Conservation (phyloP, 1,140 invertebrate genomes). For the Drosophila carrolli region DNA sequence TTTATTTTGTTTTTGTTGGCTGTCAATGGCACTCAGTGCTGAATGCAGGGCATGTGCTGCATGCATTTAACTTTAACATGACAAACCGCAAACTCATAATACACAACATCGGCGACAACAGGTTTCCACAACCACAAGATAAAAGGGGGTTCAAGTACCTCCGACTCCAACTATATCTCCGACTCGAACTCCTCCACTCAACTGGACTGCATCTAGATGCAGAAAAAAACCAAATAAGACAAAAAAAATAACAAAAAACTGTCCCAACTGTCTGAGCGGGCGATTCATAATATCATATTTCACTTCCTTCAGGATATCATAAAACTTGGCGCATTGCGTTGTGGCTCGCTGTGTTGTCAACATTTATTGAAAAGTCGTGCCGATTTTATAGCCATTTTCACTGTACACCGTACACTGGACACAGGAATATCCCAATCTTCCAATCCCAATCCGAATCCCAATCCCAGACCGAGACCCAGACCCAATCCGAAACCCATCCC, state of each 20-base stretch:
- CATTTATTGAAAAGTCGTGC: conserved; percentile 84
- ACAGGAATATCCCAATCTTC: conserved; percentile 38
- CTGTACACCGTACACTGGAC: conserved; percentile 45
- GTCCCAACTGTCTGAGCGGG: conserved; percentile 76
- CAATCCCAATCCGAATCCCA: conserved; percentile 3
- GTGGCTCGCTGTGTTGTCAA: conserved; percentile 79
- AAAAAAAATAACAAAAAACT: conserved; percentile 57
- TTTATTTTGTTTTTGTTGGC: conserved; percentile 48
- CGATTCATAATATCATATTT: conserved; percentile 84
- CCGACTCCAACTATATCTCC: conserved; percentile 28
- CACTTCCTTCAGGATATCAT: conserved; percentile 84
- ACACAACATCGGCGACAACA: conserved; percentile 76
- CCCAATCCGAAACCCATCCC: conserved; percentile 29
- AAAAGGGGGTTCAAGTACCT: conserved; percentile 44
- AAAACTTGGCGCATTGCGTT: conserved; percentile 74
- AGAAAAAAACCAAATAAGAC: not conserved
- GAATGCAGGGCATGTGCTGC: conserved; percentile 82
- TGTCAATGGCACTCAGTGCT: conserved; percentile 76
- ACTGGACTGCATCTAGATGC: conserved; percentile 28
- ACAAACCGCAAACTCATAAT: conserved; percentile 83
- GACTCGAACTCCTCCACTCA: conserved; percentile 42
- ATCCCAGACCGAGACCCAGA: conserved; percentile 4
- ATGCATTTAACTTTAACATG: conserved; percentile 83
- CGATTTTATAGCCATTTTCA: conserved; percentile 83
- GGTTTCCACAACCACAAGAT: conserved; percentile 73